Percentiles rank a stretch among this genome's conserved stretches.
Conservation (phyloP, 92 coral and sea anemone species). For the Pocillopora meandrina region DNA sequence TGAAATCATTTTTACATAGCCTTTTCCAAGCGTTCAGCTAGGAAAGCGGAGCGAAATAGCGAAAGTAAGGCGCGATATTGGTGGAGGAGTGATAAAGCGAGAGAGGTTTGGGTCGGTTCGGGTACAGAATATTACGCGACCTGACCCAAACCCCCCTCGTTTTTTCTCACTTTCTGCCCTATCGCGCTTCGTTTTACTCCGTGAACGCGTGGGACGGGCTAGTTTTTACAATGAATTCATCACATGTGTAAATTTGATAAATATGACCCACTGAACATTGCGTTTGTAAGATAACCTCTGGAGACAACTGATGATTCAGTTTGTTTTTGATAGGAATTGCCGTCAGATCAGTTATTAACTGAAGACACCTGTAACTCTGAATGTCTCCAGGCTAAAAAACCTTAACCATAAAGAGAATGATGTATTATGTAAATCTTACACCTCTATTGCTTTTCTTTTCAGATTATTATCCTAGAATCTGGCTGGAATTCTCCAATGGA, state of each 20-base stretch:
- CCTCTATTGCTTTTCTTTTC: neutral
- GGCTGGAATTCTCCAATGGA: neutral
- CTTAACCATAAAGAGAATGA: neutral
- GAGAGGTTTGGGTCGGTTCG: neutral
- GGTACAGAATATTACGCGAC: no score
- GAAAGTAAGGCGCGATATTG: neutral
- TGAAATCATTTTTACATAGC: no score
- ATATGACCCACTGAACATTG: no score
- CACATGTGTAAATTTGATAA: no score
- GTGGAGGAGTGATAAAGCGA: neutral
- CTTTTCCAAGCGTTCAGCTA: no score
- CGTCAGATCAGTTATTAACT: conserved; percentile 81
- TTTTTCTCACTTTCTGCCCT: no score
- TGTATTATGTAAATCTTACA: neutral
- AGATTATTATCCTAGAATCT: neutral
- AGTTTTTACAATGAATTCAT: no score
- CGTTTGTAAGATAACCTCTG: neutral
- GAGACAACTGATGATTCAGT: conserved; percentile 13
- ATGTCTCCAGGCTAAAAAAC: neutral
- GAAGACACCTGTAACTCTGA: conserved; percentile 58
- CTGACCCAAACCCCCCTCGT: no score
- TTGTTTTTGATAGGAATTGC: conserved; percentile 83
- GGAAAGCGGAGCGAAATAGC: neutral
- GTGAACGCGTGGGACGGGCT: no score
- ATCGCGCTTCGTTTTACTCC: no score